Conservation (phyloP, 2,113 vertebrate species). For the Emberiza fucata region DNA sequence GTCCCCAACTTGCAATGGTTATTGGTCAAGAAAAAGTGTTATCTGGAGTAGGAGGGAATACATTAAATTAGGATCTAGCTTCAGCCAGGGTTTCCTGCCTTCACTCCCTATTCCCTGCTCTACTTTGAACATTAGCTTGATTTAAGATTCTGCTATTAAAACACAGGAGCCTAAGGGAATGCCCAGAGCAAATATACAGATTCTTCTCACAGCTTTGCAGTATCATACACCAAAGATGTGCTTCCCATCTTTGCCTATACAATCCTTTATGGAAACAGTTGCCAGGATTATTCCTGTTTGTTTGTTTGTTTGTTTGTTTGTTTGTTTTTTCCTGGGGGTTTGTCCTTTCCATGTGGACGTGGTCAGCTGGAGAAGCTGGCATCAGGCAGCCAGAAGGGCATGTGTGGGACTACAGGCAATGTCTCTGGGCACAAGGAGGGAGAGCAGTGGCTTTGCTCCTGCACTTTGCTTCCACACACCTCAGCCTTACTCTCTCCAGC, state of each 20-base stretch:
- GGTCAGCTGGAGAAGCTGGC: not conserved
- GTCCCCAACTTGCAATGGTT: not conserved
- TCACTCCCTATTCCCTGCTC: not conserved
- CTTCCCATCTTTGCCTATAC: not conserved
- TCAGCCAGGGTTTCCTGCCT: not conserved
- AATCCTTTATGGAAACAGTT: not conserved
- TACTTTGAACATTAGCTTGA: not conserved
- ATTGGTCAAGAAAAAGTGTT: not conserved
- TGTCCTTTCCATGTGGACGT: not conserved
- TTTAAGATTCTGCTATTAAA: not conserved
- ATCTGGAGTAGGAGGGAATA: not conserved
- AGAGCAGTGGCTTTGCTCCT: not conserved
- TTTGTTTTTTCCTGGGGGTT: not conserved
- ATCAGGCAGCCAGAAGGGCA: not conserved
- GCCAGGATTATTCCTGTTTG: not conserved
- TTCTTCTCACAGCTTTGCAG: not conserved
- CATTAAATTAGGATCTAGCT: not conserved
- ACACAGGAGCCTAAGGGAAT: not conserved
- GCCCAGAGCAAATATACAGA: not conserved
- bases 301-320: no score
- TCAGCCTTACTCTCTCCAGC: not conserved
- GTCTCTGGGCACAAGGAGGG: not conserved
- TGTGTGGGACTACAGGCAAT: not conserved
- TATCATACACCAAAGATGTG: not conserved
- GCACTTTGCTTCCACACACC: not conserved